phyloP scores from a whole-genome alignment of 2,113 vertebrate species.

The Grammomys dolichurus region DNA sequence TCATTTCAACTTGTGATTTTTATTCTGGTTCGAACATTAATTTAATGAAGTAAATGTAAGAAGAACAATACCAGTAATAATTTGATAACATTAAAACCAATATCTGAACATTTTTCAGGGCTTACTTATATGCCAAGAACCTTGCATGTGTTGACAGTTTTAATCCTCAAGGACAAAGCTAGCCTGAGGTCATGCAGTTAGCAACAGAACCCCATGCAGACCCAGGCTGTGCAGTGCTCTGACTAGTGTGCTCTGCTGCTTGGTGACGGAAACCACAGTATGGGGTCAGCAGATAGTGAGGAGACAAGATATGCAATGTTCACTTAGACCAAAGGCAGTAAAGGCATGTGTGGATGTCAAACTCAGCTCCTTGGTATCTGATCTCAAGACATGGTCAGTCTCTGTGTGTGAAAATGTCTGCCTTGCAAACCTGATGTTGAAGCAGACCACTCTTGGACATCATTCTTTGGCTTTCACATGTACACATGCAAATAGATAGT shows the following conservation, averaged over 20 bases:
- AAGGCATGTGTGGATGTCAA: no score
- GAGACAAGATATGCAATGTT: no score
- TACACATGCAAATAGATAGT: neutral
- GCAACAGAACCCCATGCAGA: no score
- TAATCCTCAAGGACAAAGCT: neutral
- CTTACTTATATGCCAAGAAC: neutral
- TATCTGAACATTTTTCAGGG: neutral
- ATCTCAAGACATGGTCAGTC: no score
- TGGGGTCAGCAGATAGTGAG: no score
- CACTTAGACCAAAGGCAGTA: no score
- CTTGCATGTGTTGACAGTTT: neutral
- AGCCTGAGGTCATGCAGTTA: neutral
- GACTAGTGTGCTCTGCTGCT: no score
- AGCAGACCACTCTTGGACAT: neutral
- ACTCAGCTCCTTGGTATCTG: no score
- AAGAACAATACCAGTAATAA: neutral
- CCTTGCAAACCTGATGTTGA: no score
- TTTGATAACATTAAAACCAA: neutral
- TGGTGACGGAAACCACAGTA: no score
- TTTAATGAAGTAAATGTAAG: slow-evolving; percentile 7
- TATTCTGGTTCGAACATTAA: neutral
- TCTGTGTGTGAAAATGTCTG: no score
- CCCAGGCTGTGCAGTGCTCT: no score
- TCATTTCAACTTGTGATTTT: neutral
- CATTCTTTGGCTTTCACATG: neutral